These are phyloP conservation scores for Aurelia sp. DNA, from an alignment of 30 jellyfish, hydroid and myxozoan species.

Conservation along the genomic window DNA sequence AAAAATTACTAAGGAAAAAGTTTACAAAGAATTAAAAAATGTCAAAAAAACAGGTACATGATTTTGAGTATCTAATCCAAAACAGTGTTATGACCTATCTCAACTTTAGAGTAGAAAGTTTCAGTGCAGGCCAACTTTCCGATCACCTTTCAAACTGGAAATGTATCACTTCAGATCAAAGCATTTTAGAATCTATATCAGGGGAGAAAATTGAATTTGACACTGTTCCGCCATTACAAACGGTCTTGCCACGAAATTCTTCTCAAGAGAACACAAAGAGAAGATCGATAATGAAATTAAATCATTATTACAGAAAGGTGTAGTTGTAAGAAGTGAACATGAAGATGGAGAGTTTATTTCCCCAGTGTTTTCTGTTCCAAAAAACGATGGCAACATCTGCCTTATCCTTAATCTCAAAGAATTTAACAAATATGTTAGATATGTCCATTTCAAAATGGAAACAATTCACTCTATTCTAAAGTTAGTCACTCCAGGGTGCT, in stretches of 20 bases:
- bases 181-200: not conserved
- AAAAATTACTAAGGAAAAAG: not conserved
- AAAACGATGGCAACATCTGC: slow-evolving; percentile 30
- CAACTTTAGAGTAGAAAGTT: not conserved
- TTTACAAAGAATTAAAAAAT: not conserved
- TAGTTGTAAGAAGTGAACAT: not conserved
- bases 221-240: too few relatives aligned
- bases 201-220: too few relatives aligned
- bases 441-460: slow-evolving; percentile 66
- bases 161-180: not conserved
- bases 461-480: slow-evolving; percentile 13
- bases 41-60: not conserved
- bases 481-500: slow-evolving; percentile 32
- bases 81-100: not conserved
- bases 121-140: not conserved
- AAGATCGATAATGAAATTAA: slow-evolving; percentile 9
- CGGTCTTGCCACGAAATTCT: not conserved
- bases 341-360: slow-evolving; percentile 49
- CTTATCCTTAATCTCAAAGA: slow-evolving; percentile 38
- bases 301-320: slow-evolving; percentile 15
- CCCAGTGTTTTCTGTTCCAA: too few relatives aligned
- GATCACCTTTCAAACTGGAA: not conserved
- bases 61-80: too few relatives aligned
- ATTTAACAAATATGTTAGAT: slow-evolving; percentile 23
- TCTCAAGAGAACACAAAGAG: slow-evolving; percentile 5